Evolutionary conservation across 2,888 invertebrate species (phyloP), one percentile per base, ranked within the genome.

Genomic region (Epiblema foenella): DNA sequence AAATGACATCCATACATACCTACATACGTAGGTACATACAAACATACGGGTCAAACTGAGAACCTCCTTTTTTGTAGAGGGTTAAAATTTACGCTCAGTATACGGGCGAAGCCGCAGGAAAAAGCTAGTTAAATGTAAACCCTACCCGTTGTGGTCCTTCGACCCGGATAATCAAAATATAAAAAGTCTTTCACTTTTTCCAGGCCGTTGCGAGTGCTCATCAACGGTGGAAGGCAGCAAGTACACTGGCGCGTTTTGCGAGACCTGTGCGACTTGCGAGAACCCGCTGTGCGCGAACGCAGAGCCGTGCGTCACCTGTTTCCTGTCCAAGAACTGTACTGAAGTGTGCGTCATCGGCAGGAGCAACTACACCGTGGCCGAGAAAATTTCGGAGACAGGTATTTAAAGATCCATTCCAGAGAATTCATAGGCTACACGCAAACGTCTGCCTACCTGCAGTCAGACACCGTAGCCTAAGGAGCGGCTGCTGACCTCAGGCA

Each of bases 241-340:
- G 39, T 94, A 92, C 76, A 81, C 88, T 0, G 95, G 95, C 24
- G 82, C 78, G 59, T 94, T 88, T 80, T 95, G 95, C 70, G 94
- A 95, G 81, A 89, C 89, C 8, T 94, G 94, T 74, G 86, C 91
- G 0, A 88, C 87, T 0, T 94, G 94, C 72, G 87, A 84, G 70
- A 93, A 94, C 76, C 91, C 93, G 0, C 83, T 94, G 67, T 95
- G 95, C 77, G 86, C 85, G 4, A 86, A 85, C 72, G 94, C 94
- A n/a, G 91, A 94, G 77, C 88, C 90, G 1, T 93, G 93, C 74
- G 93, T 93, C 2, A 51, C 79, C 18, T 93, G 93, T 74, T 85
- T 88, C 71, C 79, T 93, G 33, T 82, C 84, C 76, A 83, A 79
- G 64, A 89, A 81, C 77, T 92, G 92, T 76, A 85, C 83, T 0